Percentiles rank a stretch among this genome's conserved stretches.
phyloP scores from a whole-genome alignment of 2,888 invertebrate genomes.

The Eremobia ochroleuca region DNA sequence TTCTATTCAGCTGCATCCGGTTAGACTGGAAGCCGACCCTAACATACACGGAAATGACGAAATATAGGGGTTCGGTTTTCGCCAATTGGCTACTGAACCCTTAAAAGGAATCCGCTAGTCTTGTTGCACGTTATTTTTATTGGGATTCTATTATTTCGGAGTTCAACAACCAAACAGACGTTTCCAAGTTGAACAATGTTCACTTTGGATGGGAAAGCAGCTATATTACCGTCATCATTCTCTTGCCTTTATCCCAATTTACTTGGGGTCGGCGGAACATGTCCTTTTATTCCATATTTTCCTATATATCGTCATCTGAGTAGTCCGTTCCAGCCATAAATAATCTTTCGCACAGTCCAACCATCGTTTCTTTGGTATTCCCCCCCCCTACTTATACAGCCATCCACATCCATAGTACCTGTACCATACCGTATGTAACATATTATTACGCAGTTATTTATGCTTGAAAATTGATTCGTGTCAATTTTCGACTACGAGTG shows the following conservation, averaged over 20 bases:
- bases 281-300: not conserved
- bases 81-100: not conserved
- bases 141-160: not conserved
- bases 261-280: not conserved
- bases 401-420: not conserved
- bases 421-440: not conserved
- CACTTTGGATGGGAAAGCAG: not conserved
- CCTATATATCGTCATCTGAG: not conserved
- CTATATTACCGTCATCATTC: not conserved
- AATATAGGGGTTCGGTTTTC: not conserved
- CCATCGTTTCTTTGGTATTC: not conserved
- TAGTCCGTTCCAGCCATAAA: not conserved
- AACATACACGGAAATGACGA: no score
- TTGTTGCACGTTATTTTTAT: constrained; percentile 26
- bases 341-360: not conserved
- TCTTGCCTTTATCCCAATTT: not conserved
- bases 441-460: not conserved
- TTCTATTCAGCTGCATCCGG: no score
- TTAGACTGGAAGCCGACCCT: no score
- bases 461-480: not conserved
- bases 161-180: not conserved
- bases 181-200: not conserved
- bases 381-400: not conserved
- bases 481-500: not conserved
- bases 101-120: not conserved